Percentiles rank a stretch among this genome's conserved stretches.
Conservation (phyloP, 2,113 vertebrate genomes). For the Cervus canadensis region DNA sequence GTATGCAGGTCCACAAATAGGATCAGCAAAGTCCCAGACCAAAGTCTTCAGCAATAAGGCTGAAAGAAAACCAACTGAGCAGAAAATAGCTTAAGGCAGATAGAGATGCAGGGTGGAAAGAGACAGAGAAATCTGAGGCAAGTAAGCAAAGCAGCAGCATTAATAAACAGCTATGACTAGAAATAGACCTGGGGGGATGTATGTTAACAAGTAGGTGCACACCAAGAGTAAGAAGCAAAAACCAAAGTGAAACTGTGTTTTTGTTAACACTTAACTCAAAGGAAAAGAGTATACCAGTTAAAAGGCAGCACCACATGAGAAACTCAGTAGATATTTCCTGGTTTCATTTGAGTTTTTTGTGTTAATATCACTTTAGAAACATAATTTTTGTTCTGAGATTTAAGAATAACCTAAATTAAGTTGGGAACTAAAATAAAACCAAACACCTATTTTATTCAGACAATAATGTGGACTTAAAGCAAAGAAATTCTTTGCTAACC, state of each 20-base stretch:
- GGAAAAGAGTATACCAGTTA: neutral
- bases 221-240: neutral
- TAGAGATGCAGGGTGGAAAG: neutral
- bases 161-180: neutral
- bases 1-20: neutral
- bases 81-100: neutral
- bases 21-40: neutral
- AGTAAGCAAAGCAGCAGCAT: neutral
- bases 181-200: neutral
- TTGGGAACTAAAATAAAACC: neutral
- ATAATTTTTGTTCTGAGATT: neutral
- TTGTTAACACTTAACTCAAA: neutral
- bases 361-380: neutral
- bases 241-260: neutral
- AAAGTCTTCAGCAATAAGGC: neutral
- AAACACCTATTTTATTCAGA: neutral
- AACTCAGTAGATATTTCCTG: neutral
- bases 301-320: neutral
- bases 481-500: constrained; percentile 35
- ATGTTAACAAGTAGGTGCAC: neutral
- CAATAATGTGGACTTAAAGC: neutral
- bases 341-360: neutral
- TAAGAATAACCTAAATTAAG: neutral
- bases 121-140: neutral
- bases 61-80: neutral